Percentiles rank a stretch among this genome's conserved stretches.
Conservation (phyloP, 2,888 invertebrate genomes). For the Tinea trinotella region DNA sequence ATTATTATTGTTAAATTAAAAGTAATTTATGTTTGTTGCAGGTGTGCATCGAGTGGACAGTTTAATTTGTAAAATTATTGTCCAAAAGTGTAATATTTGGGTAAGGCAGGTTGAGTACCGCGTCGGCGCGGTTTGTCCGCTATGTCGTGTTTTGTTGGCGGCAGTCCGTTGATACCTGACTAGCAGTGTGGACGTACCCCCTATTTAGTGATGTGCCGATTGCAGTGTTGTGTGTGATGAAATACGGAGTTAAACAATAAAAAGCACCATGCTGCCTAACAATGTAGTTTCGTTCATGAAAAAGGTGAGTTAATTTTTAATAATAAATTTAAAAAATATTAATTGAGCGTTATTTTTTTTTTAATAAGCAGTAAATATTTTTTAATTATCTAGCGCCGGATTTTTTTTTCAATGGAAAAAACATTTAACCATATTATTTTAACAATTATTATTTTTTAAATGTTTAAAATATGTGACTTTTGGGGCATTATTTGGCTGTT, state of each 20-base stretch:
- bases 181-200: constrained; percentile 28
- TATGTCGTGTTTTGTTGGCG: not conserved
- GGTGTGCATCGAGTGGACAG: not conserved
- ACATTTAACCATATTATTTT: too few species aligned
- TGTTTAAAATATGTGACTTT: too few species aligned
- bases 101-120: not conserved
- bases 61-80: not conserved
- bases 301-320: constrained; percentile 76
- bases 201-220: constrained; percentile 27
- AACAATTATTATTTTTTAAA: too few species aligned
- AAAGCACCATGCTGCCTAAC: constrained; percentile 84
- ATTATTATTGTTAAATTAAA: too few species aligned
- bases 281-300: constrained; percentile 95
- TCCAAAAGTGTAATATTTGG: not conserved
- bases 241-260: constrained; percentile 29
- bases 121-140: constrained; percentile 9
- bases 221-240: constrained; percentile 23
- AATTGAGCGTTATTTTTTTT: too few species aligned
- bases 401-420: too few species aligned
- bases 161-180: constrained; percentile 21
- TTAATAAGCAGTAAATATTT: too few species aligned
- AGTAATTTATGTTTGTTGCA: constrained; percentile 12
- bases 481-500: too few species aligned
- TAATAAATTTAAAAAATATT: not conserved
- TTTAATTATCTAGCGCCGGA: too few species aligned